Conservation (phyloP, 2,113 vertebrate genomes). For the Thunnus maccoyii region DNA sequence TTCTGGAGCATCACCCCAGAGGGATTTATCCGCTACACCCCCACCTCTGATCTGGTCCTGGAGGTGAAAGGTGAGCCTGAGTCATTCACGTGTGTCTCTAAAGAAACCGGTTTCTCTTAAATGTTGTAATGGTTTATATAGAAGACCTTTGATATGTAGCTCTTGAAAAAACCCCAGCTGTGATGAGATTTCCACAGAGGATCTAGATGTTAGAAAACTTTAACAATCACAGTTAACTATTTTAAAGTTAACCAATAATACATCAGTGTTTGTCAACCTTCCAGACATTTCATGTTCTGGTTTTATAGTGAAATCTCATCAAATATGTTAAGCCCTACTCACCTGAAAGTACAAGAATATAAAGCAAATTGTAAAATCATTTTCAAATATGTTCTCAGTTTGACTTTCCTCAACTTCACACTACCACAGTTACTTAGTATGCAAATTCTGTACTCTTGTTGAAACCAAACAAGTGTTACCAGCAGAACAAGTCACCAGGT, state of each 20-base stretch:
- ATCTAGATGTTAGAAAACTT: neutral
- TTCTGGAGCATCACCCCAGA: conserved; percentile 91
- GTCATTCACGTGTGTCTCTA: no score
- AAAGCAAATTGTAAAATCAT: no score
- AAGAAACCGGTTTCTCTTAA: neutral
- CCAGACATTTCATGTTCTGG: neutral
- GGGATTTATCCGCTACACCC: conserved; percentile 88
- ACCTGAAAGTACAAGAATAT: no score
- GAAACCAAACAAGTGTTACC: neutral
- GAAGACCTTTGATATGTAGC: neutral
- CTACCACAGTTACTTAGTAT: neutral
- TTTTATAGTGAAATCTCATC: neutral
- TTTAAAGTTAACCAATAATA: neutral
- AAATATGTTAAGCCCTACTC: no score
- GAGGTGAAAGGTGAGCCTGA: conserved; percentile 93
- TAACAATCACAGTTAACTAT: neutral
- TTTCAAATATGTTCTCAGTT: no score
- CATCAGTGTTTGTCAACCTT: neutral
- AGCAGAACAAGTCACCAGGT: neutral
- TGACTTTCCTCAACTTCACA: neutral
- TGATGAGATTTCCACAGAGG: neutral
- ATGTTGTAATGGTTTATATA: neutral
- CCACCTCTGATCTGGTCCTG: conserved; percentile 88
- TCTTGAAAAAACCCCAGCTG: neutral
- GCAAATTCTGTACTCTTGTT: neutral